Conservation (phyloP, 2,888 invertebrate genomes). For the Creontiades dilutus region DNA sequence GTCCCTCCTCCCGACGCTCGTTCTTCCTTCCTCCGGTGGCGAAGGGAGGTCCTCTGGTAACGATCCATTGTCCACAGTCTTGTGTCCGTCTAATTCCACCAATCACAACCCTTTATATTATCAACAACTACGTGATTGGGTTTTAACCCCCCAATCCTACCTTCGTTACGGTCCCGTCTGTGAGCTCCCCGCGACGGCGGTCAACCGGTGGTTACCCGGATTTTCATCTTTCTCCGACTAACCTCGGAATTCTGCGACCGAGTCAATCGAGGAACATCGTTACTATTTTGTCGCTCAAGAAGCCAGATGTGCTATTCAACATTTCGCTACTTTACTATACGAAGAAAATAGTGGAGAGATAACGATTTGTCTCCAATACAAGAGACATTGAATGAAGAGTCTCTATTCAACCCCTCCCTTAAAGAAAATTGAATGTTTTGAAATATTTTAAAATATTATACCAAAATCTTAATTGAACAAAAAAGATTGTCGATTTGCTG, state of each 20-base stretch:
- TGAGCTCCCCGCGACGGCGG: not conserved
- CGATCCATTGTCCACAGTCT: slow-evolving; percentile 72
- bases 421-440: too few relatives aligned
- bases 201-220: slow-evolving; percentile 31
- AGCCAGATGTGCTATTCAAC: too few relatives aligned
- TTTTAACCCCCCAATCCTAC: slow-evolving; percentile 54
- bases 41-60: slow-evolving; percentile 57
- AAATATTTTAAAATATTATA: too few relatives aligned
- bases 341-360: too few relatives aligned
- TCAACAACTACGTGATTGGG: slow-evolving; percentile 72
- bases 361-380: too few relatives aligned
- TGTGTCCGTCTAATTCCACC: slow-evolving; percentile 72
- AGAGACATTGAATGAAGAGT: too few relatives aligned
- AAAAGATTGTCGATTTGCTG: too few relatives aligned
- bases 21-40: not conserved
- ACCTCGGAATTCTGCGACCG: not conserved
- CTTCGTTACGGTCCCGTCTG: not conserved
- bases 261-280: not conserved
- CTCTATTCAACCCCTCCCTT: too few relatives aligned
- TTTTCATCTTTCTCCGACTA: not conserved
- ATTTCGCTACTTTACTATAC: too few relatives aligned
- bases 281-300: too few relatives aligned
- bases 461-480: too few relatives aligned
- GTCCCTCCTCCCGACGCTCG: not conserved
- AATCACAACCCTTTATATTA: slow-evolving; percentile 73